Percentiles rank a stretch among this genome's conserved stretches.
Evolutionary conservation across 2,888 invertebrate genomes (phyloP).

Genomic region (Empis livida): DNA sequence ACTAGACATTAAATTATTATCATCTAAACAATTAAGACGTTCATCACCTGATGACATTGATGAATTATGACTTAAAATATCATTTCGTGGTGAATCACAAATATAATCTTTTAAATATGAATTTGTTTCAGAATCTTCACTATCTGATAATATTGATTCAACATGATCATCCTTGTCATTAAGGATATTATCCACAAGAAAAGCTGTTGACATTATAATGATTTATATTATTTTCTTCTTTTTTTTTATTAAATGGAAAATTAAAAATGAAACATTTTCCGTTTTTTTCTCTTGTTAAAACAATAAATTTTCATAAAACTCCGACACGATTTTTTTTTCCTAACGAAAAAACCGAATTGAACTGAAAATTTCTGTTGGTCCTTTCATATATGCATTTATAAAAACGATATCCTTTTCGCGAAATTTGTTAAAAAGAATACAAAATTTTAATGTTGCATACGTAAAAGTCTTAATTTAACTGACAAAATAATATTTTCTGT

Average conservation of each 20-base stretch:
- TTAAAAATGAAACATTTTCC: too few relatives aligned
- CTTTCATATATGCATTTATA: too few relatives aligned
- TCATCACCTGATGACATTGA: conserved; percentile 16
- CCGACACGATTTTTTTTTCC: too few relatives aligned
- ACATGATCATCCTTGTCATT: conserved; percentile 26
- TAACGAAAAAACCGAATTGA: too few relatives aligned
- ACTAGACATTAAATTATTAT: background rate
- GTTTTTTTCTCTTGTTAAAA: too few relatives aligned
- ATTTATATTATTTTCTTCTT: background rate
- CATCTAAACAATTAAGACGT: conserved; percentile 1
- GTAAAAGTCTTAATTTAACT: conserved; percentile 4
- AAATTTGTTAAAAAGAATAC: background rate
- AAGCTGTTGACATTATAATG: conserved; percentile 30
- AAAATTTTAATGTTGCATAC: background rate
- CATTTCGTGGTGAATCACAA: conserved; percentile 17
- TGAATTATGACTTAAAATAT: conserved; percentile 23
- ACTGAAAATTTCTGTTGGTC: too few relatives aligned
- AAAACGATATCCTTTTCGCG: too few relatives aligned
- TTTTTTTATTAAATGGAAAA: too few relatives aligned
- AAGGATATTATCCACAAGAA: conserved; percentile 32
- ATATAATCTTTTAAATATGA: conserved; percentile 21
- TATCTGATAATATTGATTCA: conserved; percentile 18
- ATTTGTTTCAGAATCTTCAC: conserved; percentile 16
- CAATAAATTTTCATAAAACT: too few relatives aligned
- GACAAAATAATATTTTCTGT: conserved; percentile 2